Base-by-base conservation (phyloP, 2,113 vertebrate genomes). In the Castor canadensis region DNA sequence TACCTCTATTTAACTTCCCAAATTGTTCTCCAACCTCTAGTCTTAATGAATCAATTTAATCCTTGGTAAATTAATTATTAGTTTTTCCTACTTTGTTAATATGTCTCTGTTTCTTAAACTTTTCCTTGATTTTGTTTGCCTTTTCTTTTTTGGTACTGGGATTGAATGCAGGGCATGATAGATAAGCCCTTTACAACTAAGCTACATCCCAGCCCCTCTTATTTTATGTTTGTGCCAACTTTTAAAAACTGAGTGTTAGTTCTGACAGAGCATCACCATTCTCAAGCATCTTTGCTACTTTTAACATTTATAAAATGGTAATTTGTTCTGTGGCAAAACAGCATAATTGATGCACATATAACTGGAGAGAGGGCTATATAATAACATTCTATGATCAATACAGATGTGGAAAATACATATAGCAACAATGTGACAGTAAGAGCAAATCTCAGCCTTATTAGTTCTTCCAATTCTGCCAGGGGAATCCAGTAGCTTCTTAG, bases 41-140 rank as follows among this genome's bases (percentile, higher is more conserved):
- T 67, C 3, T 88, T 93, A 94, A 95, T 47, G 85, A 91, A 94
- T 43, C 79, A 88, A 64, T 85, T 88, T 72, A 66, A 67, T 76
- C 6, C 22, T 92, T 58, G 9, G 20, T 62, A 56, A 72, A 71
- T 91, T 86, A 91, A 86, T 30, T 9, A 9, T 10, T 49, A 9
- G 3, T 52, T 45, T 86, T 52, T 7, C 26, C 19, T 47, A 77
- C 69, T 79, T 88, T 94, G 32, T 92, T 81, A 93, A 13, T 24
- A 52, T 76, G 47, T 3, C 16, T 91, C 32, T 91, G 19, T 80
- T 69, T 81, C 62, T 80, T 88, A n/a, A n/a, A n/a, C n/a, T n/a
- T n/a, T n/a, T n/a, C n/a, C n/a, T n/a, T n/a, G n/a, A n/a, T n/a
- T n/a, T n/a, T n/a, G n/a, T n/a, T n/a, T n/a, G n/a, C n/a, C n/a